These are phyloP conservation scores for Holocentrus rufus DNA, from an alignment of 2,797 vertebrate genomes.

Conservation along the genomic window DNA sequence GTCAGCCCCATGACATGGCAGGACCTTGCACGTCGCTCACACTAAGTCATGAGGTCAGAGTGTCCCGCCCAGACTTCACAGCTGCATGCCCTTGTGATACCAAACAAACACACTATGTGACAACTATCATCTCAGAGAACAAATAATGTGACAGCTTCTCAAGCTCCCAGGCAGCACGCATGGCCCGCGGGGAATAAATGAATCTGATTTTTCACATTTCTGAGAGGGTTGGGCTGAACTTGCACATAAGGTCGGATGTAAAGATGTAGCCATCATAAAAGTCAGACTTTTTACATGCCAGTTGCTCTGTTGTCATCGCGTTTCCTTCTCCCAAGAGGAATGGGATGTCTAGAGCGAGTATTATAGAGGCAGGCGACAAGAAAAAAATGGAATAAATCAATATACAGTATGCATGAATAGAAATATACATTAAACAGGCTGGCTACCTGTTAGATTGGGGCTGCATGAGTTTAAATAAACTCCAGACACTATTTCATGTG, in stretches of 20 bases:
- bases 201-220: conserved; percentile 62
- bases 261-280: conserved; percentile 39
- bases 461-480: conserved; percentile 53
- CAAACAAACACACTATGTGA: conserved; percentile 64
- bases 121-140: conserved; percentile 71
- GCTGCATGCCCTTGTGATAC: conserved; percentile 54
- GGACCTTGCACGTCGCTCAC: conserved; percentile 57
- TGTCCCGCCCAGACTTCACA: conserved; percentile 47
- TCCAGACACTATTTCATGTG: conserved; percentile 40
- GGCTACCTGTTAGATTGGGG: conserved; percentile 27
- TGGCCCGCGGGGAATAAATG: conserved; percentile 57
- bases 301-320: neutral
- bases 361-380: neutral
- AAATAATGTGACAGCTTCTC: conserved; percentile 73
- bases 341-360: neutral
- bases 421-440: neutral
- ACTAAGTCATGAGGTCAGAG: conserved; percentile 50
- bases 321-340: neutral
- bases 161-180: conserved; percentile 51
- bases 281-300: conserved; percentile 26
- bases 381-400: conserved; percentile 34
- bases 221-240: conserved; percentile 51
- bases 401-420: neutral
- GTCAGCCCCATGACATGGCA: conserved; percentile 57
- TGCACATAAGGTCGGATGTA: conserved; percentile 51